Base-by-base conservation (phyloP, 92 coral and sea anemone species). In the Muricea muricata region DNA sequence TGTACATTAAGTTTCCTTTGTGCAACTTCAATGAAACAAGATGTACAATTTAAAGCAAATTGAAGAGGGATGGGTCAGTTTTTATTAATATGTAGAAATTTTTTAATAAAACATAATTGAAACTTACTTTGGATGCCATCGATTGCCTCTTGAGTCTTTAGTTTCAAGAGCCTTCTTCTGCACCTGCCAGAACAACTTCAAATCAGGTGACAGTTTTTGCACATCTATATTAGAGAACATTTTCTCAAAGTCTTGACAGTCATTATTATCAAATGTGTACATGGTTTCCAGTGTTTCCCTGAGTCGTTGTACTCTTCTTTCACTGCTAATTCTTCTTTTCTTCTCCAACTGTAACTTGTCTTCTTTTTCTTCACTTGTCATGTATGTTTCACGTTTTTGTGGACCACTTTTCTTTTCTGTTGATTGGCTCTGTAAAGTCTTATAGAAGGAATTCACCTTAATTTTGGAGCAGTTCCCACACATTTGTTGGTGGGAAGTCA, bases 61-160 rank as follows among this genome's bases (percentile, higher is more conserved):
- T n/a, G n/a, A n/a, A n/a, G n/a, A n/a, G n/a, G n/a, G n/a, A n/a
- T n/a, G n/a, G n/a, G n/a, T n/a, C n/a, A n/a, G n/a, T n/a, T n/a
- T n/a, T n/a, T n/a, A n/a, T n/a, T n/a, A n/a, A n/a, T n/a, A n/a
- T n/a, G n/a, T n/a, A n/a, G n/a, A n/a, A n/a, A n/a, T n/a, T 9
- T 9, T 8, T 9, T 45, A 1, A 45, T 5, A 9, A 1, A 45
- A 45, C 14, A 57, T 57, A 57, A 28, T 57, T 21, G 28, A 74
- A 68, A 74, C 80, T 42, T 74, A 74, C 80, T 74, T 74, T 10
- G 80, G 80, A 29, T 74, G 80, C 80, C 80, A 74, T 74, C 80
- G 26, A 42, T 74, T 48, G 39, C 80, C 80, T 40, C 80, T 46
- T 23, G 84, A 57, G 34, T 74, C 63, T 54, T 46, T 74, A 0